Evolutionary conservation across 1,140 invertebrate genomes (phyloP), one percentile per base, ranked within the genome.

Genomic region (Tigriopus japonicus): DNA sequence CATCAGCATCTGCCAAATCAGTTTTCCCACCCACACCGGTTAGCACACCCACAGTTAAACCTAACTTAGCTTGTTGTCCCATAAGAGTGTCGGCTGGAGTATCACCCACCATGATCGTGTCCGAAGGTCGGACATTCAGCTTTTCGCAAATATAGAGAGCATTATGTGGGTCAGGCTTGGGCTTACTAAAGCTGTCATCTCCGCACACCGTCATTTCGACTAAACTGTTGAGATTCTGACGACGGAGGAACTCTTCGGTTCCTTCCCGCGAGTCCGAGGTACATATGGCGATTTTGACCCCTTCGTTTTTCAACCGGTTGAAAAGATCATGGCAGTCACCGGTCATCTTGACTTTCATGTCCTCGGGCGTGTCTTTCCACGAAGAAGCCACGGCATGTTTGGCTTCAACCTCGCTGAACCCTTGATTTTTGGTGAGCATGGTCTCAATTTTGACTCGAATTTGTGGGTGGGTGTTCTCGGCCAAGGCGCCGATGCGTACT

Each of bases 111-210:
- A 61, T 61, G 6, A 61, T 49, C 6, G 59, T 54, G 14, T 61
- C 43, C 17, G 17, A 23, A 12, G 45, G 45, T 14, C 19, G 17
- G 17, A 54, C 23, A 55, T 55, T 55, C 24, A 61, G 45, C 19
- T 53, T 56, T 1, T 61, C 19, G 51, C 59, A 61, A 28, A 61
- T 61, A 21, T 56, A 55, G 14, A 19, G 17, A 41, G 59, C 59
- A 49, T 61, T 61, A 41, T 61, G 59, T 52, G 59, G 59, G 52
- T 61, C 40, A 5, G 59, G 59, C 28, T 61, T 61, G 23, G 59
- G 45, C 17, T 56, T 61, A 5, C 42, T 40, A 13, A 15, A 9
- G 13, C 28, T 13, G 41, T 61, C 59, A 61, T 61, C 59, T 53
- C 59, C 59, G 53, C 59, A 61, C 13, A 61, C 52, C 19, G 53